phyloP scores from a whole-genome alignment of 53 echinoderm and acorn worm genomes.

The Hippasteria phrygiana region DNA sequence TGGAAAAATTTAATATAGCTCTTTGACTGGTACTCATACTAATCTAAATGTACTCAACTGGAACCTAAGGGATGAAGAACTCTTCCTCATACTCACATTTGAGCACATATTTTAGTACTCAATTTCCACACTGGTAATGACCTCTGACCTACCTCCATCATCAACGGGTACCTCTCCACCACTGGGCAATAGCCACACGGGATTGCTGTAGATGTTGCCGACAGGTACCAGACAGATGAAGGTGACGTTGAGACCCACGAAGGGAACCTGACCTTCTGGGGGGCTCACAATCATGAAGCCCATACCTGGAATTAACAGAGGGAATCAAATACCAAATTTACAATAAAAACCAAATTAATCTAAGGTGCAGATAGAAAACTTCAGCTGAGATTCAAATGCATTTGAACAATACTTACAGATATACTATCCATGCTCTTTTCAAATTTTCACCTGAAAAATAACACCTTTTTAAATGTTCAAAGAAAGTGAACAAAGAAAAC shows the following conservation, averaged over 20 bases:
- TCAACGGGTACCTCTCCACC: slow-evolving; percentile 46
- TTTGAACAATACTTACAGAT: too few species aligned
- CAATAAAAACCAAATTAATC: neutral
- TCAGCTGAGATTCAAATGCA: neutral
- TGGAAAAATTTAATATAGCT: too few species aligned
- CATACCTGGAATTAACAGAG: slow-evolving; percentile 31
- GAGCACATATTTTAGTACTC: neutral
- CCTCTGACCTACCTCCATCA: slow-evolving; percentile 56
- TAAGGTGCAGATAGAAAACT: neutral
- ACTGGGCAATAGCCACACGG: slow-evolving; percentile 79
- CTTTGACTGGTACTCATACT: too few species aligned
- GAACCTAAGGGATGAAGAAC: too few species aligned
- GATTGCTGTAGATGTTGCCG: slow-evolving; percentile 63
- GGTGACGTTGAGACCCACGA: slow-evolving; percentile 62
- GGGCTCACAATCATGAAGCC: slow-evolving; percentile 74
- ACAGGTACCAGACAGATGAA: slow-evolving; percentile 69
- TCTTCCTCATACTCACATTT: too few species aligned
- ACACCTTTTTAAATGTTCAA: too few species aligned
- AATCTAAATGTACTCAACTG: too few species aligned
- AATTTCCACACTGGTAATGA: too few species aligned
- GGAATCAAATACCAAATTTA: neutral
- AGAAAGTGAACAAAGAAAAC: too few species aligned
- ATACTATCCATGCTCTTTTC: too few species aligned
- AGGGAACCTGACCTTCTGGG: slow-evolving; percentile 73
- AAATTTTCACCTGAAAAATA: too few species aligned